These are phyloP conservation scores for Trypoxylon attenuatum DNA, from an alignment of 2,888 invertebrate species.

Conservation along the genomic window DNA sequence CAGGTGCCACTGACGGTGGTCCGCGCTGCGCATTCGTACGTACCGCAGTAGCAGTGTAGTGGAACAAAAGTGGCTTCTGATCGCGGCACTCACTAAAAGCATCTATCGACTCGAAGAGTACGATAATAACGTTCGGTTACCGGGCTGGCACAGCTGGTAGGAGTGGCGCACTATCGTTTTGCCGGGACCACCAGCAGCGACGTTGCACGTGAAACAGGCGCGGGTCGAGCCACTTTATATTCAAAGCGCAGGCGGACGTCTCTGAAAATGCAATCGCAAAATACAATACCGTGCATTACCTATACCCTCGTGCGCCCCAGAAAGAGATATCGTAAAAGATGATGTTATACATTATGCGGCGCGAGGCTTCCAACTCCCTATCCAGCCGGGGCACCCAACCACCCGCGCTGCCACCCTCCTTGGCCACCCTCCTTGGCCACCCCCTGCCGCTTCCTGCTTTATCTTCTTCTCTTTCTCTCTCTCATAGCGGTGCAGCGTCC, in stretches of 20 bases:
- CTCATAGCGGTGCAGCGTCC: slow-evolving; percentile 42
- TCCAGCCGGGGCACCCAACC: slow-evolving; percentile 19
- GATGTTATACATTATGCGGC: slow-evolving; percentile 71
- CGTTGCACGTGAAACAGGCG: slow-evolving; percentile 51
- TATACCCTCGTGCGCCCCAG: slow-evolving; percentile 59
- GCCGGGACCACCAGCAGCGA: slow-evolving; percentile 35
- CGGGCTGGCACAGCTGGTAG: slow-evolving; percentile 53
- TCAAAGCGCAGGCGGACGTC: slow-evolving; percentile 71
- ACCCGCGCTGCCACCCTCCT: slow-evolving; percentile 16
- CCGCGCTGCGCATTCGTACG: no score
- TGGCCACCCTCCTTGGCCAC: not conserved
- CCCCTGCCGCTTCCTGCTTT: slow-evolving; percentile 8
- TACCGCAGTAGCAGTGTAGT: not conserved
- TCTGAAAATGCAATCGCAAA: slow-evolving; percentile 73
- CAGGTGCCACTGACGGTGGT: slow-evolving; percentile 8
- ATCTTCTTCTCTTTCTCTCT: slow-evolving; percentile 4
- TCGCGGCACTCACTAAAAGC: slow-evolving; percentile 48
- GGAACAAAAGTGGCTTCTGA: slow-evolving; percentile 50
- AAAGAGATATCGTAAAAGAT: slow-evolving; percentile 72
- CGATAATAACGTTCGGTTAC: slow-evolving; percentile 57
- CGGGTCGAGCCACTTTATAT: slow-evolving; percentile 67
- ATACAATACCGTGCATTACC: slow-evolving; percentile 72
- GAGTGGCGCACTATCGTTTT: slow-evolving; percentile 43
- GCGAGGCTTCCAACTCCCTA: slow-evolving; percentile 57
- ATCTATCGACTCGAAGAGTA: slow-evolving; percentile 46